Evolutionary conservation across 2,113 vertebrate species (phyloP).

Genomic region (Nipponia nippon): DNA sequence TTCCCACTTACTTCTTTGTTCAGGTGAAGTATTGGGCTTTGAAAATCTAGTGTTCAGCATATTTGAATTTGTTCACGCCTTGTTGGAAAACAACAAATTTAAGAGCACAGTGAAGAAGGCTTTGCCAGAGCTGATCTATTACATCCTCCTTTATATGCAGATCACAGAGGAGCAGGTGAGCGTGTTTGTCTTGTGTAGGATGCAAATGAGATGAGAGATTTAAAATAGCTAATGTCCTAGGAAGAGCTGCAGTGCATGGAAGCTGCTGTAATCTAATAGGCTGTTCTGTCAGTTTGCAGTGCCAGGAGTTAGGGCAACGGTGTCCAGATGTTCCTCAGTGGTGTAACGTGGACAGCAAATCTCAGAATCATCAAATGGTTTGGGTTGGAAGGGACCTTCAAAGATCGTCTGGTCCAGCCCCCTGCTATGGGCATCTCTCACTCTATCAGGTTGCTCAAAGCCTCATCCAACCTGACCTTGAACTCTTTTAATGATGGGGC

Average conservation of each 20-base stretch:
- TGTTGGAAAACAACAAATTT: constrained; percentile 96
- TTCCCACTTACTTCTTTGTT: not conserved
- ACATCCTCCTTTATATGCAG: constrained; percentile 98
- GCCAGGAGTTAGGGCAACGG: not conserved
- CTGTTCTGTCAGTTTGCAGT: not conserved
- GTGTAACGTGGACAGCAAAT: not conserved
- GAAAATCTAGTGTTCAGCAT: constrained; percentile 98
- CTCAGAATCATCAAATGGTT: not conserved
- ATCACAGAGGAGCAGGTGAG: constrained; percentile 94
- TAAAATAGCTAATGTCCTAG: not conserved
- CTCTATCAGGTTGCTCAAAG: not conserved
- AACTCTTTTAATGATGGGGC: not conserved
- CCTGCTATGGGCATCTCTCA: not conserved
- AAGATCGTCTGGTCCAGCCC: not conserved
- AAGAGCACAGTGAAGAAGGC: constrained; percentile 97
- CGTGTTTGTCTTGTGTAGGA: not conserved
- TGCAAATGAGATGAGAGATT: not conserved
- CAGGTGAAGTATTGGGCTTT: constrained; percentile 97
- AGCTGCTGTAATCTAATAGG: not conserved
- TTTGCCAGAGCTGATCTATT: constrained; percentile 95
- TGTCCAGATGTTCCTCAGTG: not conserved
- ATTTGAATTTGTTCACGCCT: constrained; percentile 97
- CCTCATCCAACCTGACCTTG: not conserved
- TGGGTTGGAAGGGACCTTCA: not conserved
- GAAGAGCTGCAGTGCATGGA: not conserved